These are phyloP conservation scores for Mus pahari DNA, from an alignment of 2,113 vertebrate species.

Conservation along the genomic window DNA sequence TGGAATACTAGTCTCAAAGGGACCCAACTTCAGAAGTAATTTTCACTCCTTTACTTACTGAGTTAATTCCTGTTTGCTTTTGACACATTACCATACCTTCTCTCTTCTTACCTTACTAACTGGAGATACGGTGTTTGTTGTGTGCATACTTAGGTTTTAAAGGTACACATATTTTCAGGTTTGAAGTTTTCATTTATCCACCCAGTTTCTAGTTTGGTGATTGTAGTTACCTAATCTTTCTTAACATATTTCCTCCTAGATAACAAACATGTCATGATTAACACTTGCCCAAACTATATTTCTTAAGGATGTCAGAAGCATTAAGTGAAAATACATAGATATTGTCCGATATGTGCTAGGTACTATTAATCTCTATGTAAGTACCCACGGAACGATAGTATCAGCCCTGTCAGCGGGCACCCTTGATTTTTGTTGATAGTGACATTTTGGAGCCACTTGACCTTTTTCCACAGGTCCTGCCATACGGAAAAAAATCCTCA, in stretches of 20 bases:
- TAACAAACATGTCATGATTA: background rate
- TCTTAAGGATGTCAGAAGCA: conserved; percentile 8
- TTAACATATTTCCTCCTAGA: background rate
- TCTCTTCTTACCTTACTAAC: conserved; percentile 23
- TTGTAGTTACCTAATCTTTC: background rate
- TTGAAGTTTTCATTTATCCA: background rate
- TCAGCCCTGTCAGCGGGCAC: background rate
- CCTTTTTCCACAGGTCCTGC: background rate
- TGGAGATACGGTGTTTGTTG: background rate
- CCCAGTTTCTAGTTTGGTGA: conserved; percentile 12
- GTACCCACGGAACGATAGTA: background rate
- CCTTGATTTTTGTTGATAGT: conserved; percentile 14
- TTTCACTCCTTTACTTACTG: conserved; percentile 15
- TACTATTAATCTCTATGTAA: background rate
- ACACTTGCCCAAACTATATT: background rate
- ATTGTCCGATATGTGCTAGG: background rate
- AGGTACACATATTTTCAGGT: background rate
- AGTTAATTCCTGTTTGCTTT: conserved; percentile 28
- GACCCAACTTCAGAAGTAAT: conserved; percentile 43
- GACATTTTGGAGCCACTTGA: background rate
- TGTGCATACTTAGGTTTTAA: background rate
- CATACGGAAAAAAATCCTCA: background rate
- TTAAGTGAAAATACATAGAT: conserved; percentile 48
- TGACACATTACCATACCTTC: background rate
- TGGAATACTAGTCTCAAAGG: conserved; percentile 7